A percentile compares a stretch with the other conserved stretches of the same genome.
These are phyloP conservation scores for Drosophila aldrichi DNA, from an alignment of 2,888 invertebrate species.

Conservation along the genomic window DNA sequence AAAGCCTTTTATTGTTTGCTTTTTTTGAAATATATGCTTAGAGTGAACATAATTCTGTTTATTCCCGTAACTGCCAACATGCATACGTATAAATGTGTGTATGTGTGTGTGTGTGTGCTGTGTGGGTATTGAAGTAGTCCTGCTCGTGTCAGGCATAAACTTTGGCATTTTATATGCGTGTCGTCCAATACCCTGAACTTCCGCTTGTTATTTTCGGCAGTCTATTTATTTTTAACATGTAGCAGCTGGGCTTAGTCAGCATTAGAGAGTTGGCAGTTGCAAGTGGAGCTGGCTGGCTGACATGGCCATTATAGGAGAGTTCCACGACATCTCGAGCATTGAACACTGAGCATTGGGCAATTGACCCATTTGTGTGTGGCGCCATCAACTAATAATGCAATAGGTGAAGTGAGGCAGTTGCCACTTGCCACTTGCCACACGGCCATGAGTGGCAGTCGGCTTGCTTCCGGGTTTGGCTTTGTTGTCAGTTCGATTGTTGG, in stretches of 20 bases:
- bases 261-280: not conserved
- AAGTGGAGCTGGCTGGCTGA: slow-evolving; percentile 12
- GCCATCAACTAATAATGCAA: slow-evolving; percentile 63
- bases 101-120: slow-evolving; percentile 10
- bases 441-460: slow-evolving; percentile 30
- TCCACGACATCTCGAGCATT: slow-evolving; percentile 27
- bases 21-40: slow-evolving; percentile 3
- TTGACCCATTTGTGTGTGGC: slow-evolving; percentile 64
- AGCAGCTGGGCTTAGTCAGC: slow-evolving; percentile 15
- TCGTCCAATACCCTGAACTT: slow-evolving; percentile 45
- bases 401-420: slow-evolving; percentile 23
- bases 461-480: slow-evolving; percentile 59
- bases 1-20: not conserved
- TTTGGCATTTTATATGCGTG: slow-evolving; percentile 62
- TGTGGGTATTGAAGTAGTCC: not conserved
- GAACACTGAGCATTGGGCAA: slow-evolving; percentile 41
- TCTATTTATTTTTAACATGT: slow-evolving; percentile 58
- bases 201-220: slow-evolving; percentile 59
- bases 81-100: slow-evolving; percentile 6
- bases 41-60: slow-evolving; percentile 37
- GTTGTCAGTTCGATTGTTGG: slow-evolving; percentile 55
- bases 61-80: slow-evolving; percentile 23
- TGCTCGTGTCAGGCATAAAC: slow-evolving; percentile 54
- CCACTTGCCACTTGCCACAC: not conserved
- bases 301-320: slow-evolving; percentile 11